Base-by-base conservation (phyloP, 2,797 vertebrate species). In the Notamacropus eugenii region DNA sequence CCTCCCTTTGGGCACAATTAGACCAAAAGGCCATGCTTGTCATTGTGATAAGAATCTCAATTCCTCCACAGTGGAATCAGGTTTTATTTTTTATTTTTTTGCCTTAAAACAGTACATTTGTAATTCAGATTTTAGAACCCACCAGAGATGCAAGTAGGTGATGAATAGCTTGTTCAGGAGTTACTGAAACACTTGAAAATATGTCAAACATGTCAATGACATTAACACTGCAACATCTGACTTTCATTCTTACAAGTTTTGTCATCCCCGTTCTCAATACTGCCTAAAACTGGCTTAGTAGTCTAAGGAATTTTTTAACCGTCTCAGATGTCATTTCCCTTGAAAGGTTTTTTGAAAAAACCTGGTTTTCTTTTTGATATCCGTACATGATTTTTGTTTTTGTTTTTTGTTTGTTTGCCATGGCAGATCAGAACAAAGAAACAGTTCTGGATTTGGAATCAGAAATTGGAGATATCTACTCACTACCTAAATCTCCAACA, bases 1-100 rank as follows among this genome's bases (percentile, higher is more conserved):
- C 95, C 95, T 98, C 98, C 98, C 98, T 94, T 93, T 97, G 98
- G 98, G 97, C 95, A 98, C 98, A 98, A 97, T 99, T 98, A 98
- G 97, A 95, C 62, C 96, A 95, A 98, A 98, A 98, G 97, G 98
- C 98, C 97, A 98, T 97, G 91, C 98, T 97, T 97, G 97, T 98
- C 98, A 96, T 97, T 96, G 97, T 95, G 94, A 98, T 97, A 93
- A 97, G 97, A 98, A 98, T 98, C 97, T 98, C 98, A 96, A 98
- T 98, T 98, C 96, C 95, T 98, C 96, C 96, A 97, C 96, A 97
- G 94, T 97, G 96, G 98, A 99, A 98, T 97, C 96, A 95, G 93
- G 97, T 98, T 98, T 98, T 97, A 0, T 46, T 46, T 34, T 67
- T 98, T 97, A 1, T 67, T n/a, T 67, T 74, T 98, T 97, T 96